phyloP scores from a whole-genome alignment of 2,797 vertebrate genomes.

The Selene dorsalis region DNA sequence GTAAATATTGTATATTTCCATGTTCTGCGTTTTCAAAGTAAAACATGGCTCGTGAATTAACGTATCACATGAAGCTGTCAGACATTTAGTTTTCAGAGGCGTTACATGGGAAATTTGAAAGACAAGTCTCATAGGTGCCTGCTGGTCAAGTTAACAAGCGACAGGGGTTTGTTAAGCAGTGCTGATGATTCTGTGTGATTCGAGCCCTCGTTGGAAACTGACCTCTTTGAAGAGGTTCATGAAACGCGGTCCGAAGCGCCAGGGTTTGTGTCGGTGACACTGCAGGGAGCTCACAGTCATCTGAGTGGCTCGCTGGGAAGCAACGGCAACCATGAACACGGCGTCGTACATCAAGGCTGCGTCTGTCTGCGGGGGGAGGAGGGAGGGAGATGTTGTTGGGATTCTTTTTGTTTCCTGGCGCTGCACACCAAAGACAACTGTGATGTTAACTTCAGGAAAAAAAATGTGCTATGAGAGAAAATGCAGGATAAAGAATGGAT shows the following conservation, averaged over 20 bases:
- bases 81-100: slow-evolving; percentile 15
- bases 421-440: not conserved
- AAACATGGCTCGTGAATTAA: slow-evolving; percentile 6
- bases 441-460: not conserved
- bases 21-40: slow-evolving; percentile 34
- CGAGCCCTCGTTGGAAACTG: slow-evolving; percentile 57
- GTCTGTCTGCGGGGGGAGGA: slow-evolving; percentile 86
- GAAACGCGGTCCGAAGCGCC: slow-evolving; percentile 95
- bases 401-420: not conserved
- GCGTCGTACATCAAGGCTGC: slow-evolving; percentile 97
- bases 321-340: slow-evolving; percentile 93
- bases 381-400: not conserved
- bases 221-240: slow-evolving; percentile 98
- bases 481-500: not conserved
- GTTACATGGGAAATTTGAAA: not conserved
- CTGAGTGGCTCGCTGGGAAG: slow-evolving; percentile 93
- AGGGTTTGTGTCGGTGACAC: slow-evolving; percentile 97
- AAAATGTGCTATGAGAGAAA: not conserved
- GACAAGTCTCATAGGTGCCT: slow-evolving; percentile 25
- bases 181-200: slow-evolving; percentile 1
- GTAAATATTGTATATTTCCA: slow-evolving; percentile 56
- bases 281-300: slow-evolving; percentile 96
- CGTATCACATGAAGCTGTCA: slow-evolving; percentile 16
- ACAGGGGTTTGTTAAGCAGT: not conserved
- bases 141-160: slow-evolving; percentile 17